Base-by-base conservation (phyloP, 2,113 vertebrate species). In the Alligator mississippiensis region DNA sequence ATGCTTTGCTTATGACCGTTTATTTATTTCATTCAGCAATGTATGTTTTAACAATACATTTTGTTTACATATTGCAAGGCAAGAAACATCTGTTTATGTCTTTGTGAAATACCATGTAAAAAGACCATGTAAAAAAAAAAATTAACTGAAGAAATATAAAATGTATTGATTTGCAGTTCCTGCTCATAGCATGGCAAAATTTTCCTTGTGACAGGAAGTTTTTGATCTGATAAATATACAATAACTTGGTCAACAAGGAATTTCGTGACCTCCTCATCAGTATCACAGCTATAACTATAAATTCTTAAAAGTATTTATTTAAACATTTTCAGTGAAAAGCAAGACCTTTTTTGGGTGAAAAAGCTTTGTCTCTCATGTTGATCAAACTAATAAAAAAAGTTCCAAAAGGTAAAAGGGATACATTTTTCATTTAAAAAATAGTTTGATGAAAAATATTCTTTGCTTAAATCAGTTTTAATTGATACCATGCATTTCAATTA, bases 401-500 rank as follows among this genome's bases (percentile, higher is more conserved):
- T 47, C 47, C 47, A 47, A 47, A 47, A 47, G 9, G 47, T 47
- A 47, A 47, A 47, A 47, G 47, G 47, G 7, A 47, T 47, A 47
- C 9, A 2, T 47, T 5, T 78, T 78, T 66, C 63, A 77, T 61
- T 75, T 19, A 34, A 77, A 34, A 66, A 21, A 75, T 11, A 47
- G 28, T 17, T 77, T 82, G 38, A 79, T 88, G 83, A 91, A 88
- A 94, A 81, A 63, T 1, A 1, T 91, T 13, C 70, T 89, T 82
- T 74, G 75, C 90, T 96, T 82, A 90, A 87, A 92, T 90, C n/a
- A 87, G 30, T 76, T 90, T 34, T 80, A 88, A 78, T 94, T 90
- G 94, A 86, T 57, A 47, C 34, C 11, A 76, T 28, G 38, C 5
- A 80, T 88, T 91, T 77, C 85, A 95, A 77, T 22, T 38, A 81